Percentiles rank a stretch among this genome's conserved stretches.
These are phyloP conservation scores for Lathronympha strigana DNA, from an alignment of 2,888 invertebrate species.

Conservation along the genomic window DNA sequence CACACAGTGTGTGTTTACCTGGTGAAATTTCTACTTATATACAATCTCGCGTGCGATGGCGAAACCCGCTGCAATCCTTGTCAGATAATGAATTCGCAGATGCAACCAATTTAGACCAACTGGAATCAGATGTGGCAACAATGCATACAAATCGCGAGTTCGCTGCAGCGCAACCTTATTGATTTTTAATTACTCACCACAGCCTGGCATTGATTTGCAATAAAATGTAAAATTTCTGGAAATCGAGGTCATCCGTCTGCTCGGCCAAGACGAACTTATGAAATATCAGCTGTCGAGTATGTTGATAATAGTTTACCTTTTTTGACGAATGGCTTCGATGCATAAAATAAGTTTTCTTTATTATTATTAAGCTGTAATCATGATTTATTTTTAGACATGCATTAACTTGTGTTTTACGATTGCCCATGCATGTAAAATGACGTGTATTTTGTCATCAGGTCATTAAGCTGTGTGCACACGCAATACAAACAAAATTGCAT, in stretches of 20 bases:
- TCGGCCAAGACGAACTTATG: conserved; percentile 22
- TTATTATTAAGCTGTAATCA: background rate
- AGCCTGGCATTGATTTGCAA: conserved; percentile 38
- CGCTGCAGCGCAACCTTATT: conserved; percentile 42
- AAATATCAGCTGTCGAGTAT: conserved; percentile 14
- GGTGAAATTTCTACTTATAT: background rate
- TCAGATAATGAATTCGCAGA: conserved; percentile 2
- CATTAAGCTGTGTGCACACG: conserved; percentile 11
- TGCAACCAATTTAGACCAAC: conserved; percentile 14
- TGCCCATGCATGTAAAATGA: conserved; percentile 21
- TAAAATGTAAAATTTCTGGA: conserved; percentile 43
- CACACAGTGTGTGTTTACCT: too few species aligned
- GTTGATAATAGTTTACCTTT: conserved; percentile 26
- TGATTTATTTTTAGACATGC: background rate
- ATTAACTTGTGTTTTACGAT: conserved; percentile 10
- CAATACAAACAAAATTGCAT: conserved; percentile 18
- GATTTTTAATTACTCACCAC: conserved; percentile 46
- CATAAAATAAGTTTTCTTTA: background rate
- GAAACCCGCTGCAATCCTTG: too few species aligned
- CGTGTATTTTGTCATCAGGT: conserved; percentile 21
- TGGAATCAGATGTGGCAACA: conserved; percentile 10
- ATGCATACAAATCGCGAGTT: conserved; percentile 11
- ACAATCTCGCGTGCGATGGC: background rate
- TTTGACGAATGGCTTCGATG: conserved; percentile 1
- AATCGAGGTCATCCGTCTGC: conserved; percentile 43